Conservation (phyloP, 2,113 vertebrate species). For the Tautogolabrus adspersus region DNA sequence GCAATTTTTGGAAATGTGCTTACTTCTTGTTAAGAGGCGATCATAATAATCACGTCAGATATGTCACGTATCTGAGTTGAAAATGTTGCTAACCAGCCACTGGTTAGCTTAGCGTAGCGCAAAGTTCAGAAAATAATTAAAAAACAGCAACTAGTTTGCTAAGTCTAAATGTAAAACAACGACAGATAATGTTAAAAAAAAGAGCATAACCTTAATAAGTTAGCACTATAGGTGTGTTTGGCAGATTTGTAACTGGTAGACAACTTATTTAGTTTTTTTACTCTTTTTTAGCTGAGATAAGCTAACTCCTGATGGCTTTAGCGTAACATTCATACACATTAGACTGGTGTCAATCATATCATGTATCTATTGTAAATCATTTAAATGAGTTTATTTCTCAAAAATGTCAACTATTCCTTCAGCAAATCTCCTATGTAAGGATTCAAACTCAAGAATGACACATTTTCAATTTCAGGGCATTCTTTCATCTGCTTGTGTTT, state of each 20-base stretch:
- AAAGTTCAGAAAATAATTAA: no score
- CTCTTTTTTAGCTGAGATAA: not conserved
- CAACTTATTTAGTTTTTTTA: not conserved
- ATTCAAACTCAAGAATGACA: conserved; percentile 1
- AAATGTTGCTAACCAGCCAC: not conserved
- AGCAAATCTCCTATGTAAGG: not conserved
- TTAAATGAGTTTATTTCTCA: not conserved
- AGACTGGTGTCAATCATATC: not conserved
- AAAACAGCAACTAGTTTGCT: no score
- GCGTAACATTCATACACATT: not conserved
- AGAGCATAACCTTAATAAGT: not conserved
- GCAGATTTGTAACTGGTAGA: not conserved
- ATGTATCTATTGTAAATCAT: not conserved
- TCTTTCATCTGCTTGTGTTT: conserved; percentile 44
- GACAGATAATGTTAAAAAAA: not conserved
- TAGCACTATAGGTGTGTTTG: not conserved
- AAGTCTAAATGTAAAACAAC: not conserved
- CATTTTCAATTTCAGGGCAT: not conserved
- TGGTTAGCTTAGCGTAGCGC: not conserved
- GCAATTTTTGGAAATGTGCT: no score
- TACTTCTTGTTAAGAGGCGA: no score
- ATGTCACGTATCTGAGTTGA: no score
- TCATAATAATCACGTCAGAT: no score
- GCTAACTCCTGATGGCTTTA: not conserved
- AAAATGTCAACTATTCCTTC: not conserved